These are phyloP conservation scores for Bujurquina vittata DNA, from an alignment of 2,113 vertebrate species.

Conservation along the genomic window DNA sequence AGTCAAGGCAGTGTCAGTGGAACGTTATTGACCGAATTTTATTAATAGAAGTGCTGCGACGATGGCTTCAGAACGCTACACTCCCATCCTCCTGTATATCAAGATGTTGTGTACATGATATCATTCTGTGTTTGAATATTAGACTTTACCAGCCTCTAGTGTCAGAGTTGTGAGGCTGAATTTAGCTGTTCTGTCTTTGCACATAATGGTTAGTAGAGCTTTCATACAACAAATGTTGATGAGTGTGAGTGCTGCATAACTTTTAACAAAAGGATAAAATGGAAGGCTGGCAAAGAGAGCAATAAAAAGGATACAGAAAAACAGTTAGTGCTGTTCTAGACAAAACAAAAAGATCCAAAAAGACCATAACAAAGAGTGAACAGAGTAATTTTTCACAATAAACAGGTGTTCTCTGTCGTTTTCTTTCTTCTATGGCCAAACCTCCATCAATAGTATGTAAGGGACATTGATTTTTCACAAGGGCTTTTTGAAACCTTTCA, in stretches of 20 bases:
- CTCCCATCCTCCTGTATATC: constrained; percentile 20
- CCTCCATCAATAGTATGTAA: constrained; percentile 77
- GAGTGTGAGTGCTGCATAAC: neutral
- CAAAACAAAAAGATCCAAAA: constrained; percentile 34
- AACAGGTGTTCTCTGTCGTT: constrained; percentile 69
- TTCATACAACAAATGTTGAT: neutral
- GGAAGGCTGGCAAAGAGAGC: neutral
- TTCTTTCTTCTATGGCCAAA: constrained; percentile 71
- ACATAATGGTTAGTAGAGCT: neutral
- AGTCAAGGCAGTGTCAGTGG: constrained; percentile 35
- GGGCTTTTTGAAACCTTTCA: constrained; percentile 76
- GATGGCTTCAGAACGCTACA: constrained; percentile 27
- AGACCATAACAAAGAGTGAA: constrained; percentile 30
- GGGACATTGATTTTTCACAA: constrained; percentile 76
- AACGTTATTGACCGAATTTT: constrained; percentile 45
- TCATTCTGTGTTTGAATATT: constrained; percentile 21
- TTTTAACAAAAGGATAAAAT: constrained; percentile 13
- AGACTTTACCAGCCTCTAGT: neutral
- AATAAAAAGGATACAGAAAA: neutral
- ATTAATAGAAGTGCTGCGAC: constrained; percentile 53
- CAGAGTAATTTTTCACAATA: constrained; percentile 60
- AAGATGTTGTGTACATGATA: neutral
- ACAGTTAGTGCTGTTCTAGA: neutral
- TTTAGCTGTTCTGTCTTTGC: neutral
- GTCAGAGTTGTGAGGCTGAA: constrained; percentile 1